Percentiles rank a stretch among this genome's conserved stretches.
Conservation (phyloP, 2,797 vertebrate genomes). For the Rhyacichthys aspro region DNA sequence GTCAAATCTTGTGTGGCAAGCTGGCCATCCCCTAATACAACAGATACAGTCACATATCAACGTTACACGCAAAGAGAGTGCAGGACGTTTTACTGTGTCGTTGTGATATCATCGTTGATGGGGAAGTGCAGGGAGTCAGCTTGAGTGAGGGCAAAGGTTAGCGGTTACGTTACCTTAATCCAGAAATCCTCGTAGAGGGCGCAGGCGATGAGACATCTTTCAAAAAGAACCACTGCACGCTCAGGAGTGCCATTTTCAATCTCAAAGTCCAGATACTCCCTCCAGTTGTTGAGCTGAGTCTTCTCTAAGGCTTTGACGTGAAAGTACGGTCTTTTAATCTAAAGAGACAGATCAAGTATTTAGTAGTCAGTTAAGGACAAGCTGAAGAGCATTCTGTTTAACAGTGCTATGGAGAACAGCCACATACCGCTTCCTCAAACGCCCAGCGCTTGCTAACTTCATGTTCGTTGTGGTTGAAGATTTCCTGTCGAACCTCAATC, state of each 20-base stretch:
- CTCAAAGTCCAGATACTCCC: constrained; percentile 99
- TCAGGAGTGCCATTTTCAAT: constrained; percentile 97
- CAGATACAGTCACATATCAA: constrained; percentile 99
- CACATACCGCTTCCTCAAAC: constrained; percentile 96
- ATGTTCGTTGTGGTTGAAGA: constrained; percentile 97
- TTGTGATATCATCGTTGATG: constrained; percentile 91
- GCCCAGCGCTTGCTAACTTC: constrained; percentile 99
- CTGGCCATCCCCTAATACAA: constrained; percentile 99
- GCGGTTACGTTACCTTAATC: constrained; percentile 89
- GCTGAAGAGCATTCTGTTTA: background rate
- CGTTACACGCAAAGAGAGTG: constrained; percentile 98
- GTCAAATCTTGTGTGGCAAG: constrained; percentile 99
- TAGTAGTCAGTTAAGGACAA: background rate
- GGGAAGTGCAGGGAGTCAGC: constrained; percentile 81
- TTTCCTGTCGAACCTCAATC: constrained; percentile 94
- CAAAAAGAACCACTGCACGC: constrained; percentile 97
- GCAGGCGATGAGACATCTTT: constrained; percentile 97
- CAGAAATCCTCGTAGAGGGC: constrained; percentile 99
- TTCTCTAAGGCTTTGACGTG: constrained; percentile 98
- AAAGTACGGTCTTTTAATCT: constrained; percentile 99
- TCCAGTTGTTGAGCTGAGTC: constrained; percentile 98
- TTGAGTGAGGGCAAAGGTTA: constrained; percentile 53
- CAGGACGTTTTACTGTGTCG: constrained; percentile 93
- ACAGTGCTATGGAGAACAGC: background rate
- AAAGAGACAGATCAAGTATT: background rate